Evolutionary conservation across 1,140 invertebrate genomes (phyloP).

Genomic region (Temnothorax curvispinosus): DNA sequence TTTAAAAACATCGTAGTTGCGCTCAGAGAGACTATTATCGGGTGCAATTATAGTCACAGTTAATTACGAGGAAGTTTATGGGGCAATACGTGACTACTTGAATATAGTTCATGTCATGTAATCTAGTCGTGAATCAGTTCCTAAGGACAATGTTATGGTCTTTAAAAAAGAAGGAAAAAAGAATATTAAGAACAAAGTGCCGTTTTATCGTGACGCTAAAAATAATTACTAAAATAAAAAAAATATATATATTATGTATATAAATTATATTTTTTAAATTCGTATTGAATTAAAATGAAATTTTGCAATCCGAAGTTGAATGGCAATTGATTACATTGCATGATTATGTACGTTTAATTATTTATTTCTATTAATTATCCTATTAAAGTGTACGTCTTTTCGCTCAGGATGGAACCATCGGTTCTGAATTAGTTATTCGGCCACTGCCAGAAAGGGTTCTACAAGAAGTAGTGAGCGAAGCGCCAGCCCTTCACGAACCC

Average conservation of each 20-base stretch:
- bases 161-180: neutral
- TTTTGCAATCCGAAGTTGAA: neutral
- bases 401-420: conserved; percentile 94
- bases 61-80: conserved; percentile 6
- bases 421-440: conserved; percentile 94
- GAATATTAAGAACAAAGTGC: neutral
- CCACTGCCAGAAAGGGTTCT: conserved; percentile 91
- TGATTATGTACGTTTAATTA: neutral
- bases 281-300: neutral
- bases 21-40: neutral
- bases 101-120: neutral
- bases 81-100: neutral
- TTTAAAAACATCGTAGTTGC: neutral
- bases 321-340: neutral
- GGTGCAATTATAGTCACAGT: neutral
- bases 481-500: conserved; percentile 74
- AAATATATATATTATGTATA: neutral
- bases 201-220: neutral
- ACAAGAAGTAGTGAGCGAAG: conserved; percentile 80
- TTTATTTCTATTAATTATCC: neutral
- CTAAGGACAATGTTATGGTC: neutral
- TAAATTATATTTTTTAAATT: neutral
- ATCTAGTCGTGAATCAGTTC: neutral
- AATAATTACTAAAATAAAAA: too few relatives aligned
- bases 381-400: neutral